Conservation (phyloP, 2,113 vertebrate species). For the Catharus fuscescens region DNA sequence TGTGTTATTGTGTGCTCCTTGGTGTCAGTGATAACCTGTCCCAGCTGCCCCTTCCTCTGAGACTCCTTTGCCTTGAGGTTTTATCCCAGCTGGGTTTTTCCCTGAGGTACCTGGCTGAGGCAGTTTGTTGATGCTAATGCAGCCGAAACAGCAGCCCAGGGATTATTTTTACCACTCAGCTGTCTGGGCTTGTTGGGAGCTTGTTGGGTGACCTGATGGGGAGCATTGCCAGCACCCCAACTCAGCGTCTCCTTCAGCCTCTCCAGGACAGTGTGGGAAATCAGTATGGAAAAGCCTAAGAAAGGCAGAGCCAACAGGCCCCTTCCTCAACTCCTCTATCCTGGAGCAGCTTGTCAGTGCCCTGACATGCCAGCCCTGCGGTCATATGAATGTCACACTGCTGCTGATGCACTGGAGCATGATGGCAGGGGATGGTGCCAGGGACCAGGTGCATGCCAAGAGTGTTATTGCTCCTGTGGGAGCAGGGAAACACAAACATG, state of each 20-base stretch:
- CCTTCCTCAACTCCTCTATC: not conserved
- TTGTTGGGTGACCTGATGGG: constrained; percentile 1
- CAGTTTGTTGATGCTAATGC: not conserved
- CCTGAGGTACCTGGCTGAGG: not conserved
- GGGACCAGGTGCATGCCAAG: accelerated
- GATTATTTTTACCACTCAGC: constrained; percentile 39
- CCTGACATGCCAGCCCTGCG: accelerated
- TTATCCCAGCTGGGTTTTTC: not conserved
- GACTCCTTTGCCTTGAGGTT: not conserved
- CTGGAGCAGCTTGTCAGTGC: accelerated
- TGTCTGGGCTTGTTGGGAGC: constrained; percentile 40
- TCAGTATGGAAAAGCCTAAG: not conserved
- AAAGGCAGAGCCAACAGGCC: not conserved
- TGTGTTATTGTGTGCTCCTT: not conserved
- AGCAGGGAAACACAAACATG: not conserved
- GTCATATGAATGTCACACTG: not conserved
- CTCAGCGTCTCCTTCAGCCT: not conserved
- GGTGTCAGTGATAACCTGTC: not conserved
- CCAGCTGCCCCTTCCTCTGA: accelerated
- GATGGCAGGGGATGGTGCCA: not conserved
- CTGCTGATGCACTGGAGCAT: not conserved
- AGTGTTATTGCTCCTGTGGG: not conserved
- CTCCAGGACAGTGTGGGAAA: not conserved
- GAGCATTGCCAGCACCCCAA: not conserved
- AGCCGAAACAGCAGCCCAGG: not conserved